These are phyloP conservation scores for Andrena bucephala DNA, from an alignment of 2,888 invertebrate genomes.

Conservation along the genomic window DNA sequence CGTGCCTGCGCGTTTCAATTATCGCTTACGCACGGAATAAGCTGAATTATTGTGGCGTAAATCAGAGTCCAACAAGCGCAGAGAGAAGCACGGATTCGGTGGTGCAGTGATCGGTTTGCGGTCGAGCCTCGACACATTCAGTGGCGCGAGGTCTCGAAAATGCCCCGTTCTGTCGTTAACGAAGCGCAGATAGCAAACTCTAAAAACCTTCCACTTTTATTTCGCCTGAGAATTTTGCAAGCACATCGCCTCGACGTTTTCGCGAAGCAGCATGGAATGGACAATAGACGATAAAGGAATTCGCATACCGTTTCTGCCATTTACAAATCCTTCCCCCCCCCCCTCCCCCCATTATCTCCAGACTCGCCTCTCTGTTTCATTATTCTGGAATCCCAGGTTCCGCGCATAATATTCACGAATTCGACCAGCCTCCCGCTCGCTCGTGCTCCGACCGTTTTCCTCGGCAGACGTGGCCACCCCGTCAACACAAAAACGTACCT, in stretches of 20 bases:
- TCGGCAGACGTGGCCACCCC: constrained; percentile 32
- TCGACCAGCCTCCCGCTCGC: constrained; percentile 13
- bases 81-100: neutral
- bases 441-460: constrained; percentile 48
- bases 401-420: constrained; percentile 51
- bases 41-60: neutral
- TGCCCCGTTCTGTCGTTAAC: neutral
- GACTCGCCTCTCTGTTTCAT: constrained; percentile 46
- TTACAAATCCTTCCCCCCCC: constrained; percentile 3
- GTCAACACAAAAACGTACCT: constrained; percentile 48
- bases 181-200: neutral
- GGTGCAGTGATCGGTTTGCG: neutral
- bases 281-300: constrained; percentile 37
- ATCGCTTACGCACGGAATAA: constrained; percentile 14
- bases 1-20: constrained; percentile 25
- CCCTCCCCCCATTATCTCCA: constrained; percentile 10
- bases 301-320: constrained; percentile 20
- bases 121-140: no score
- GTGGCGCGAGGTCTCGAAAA: neutral
- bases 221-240: constrained; percentile 1
- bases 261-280: constrained; percentile 16
- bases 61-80: constrained; percentile 1
- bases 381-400: constrained; percentile 61
- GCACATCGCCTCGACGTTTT: neutral
- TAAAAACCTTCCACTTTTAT: neutral